Evolutionary conservation across 2,113 vertebrate genomes (phyloP).

Genomic region (Mobula hypostoma): DNA sequence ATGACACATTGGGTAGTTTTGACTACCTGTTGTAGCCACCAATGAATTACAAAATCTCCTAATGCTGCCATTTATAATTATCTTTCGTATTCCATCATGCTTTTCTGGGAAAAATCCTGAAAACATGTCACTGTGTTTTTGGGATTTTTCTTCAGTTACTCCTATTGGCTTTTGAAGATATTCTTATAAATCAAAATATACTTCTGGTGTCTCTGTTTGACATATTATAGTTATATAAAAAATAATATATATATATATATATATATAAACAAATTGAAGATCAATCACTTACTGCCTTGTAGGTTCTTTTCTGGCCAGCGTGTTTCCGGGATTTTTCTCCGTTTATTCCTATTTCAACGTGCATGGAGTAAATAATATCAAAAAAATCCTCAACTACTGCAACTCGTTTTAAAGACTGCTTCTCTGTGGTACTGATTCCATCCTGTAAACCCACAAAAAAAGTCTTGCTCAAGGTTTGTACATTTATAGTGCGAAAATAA

Average conservation of each 20-base stretch:
- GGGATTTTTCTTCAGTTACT: too few species aligned
- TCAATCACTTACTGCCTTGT: slow-evolving; percentile 70
- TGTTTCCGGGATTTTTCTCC: slow-evolving; percentile 77
- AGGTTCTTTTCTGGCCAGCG: slow-evolving; percentile 74
- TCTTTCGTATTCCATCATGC: neutral
- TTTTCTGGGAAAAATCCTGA: too few species aligned
- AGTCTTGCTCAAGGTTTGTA: slow-evolving; percentile 39
- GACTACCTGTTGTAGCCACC: neutral
- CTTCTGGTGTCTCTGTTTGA: neutral
- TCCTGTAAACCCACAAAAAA: slow-evolving; percentile 52
- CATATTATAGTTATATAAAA: neutral
- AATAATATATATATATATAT: neutral
- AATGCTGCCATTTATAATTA: neutral
- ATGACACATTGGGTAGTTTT: too few species aligned
- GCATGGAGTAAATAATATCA: slow-evolving; percentile 80
- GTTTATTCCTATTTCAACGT: slow-evolving; percentile 74
- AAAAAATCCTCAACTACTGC: slow-evolving; percentile 78
- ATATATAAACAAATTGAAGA: slow-evolving; percentile 16
- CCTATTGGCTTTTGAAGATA: neutral
- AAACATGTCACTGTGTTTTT: too few species aligned
- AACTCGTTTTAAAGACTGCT: slow-evolving; percentile 67
- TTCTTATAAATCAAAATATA: neutral
- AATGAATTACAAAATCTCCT: neutral
- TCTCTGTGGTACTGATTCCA: slow-evolving; percentile 70
- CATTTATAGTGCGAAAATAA: neutral